Conservation (phyloP, 1,140 invertebrate genomes). For the Chironomus striatipennis region DNA sequence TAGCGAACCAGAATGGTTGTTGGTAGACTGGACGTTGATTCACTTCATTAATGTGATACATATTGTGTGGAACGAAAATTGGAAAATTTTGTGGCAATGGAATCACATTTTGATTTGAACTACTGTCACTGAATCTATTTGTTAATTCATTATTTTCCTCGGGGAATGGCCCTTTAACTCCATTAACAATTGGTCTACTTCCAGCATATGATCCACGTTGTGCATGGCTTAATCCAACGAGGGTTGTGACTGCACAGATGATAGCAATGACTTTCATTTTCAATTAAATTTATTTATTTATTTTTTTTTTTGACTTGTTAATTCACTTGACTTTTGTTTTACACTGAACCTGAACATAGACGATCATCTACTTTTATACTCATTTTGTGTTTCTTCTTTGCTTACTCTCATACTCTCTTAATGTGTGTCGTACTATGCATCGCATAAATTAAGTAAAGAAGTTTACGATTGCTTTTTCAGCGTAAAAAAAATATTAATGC, state of each 20-base stretch:
- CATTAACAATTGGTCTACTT: slow-evolving; percentile 33
- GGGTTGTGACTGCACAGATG: background rate
- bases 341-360: slow-evolving; percentile 14
- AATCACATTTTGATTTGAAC: background rate
- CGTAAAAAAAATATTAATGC: no score
- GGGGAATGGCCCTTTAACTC: slow-evolving; percentile 34
- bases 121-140: slow-evolving; percentile 31
- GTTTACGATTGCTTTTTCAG: no score
- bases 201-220: slow-evolving; percentile 38
- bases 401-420: no score
- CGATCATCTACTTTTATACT: background rate
- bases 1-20: slow-evolving; percentile 46
- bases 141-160: slow-evolving; percentile 27
- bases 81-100: slow-evolving; percentile 29
- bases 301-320: background rate
- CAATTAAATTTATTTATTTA: no score
- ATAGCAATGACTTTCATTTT: background rate
- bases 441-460: no score
- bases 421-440: no score
- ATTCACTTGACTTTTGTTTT: slow-evolving; percentile 6
- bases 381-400: no score
- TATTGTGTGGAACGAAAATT: slow-evolving; percentile 39
- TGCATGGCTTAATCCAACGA: slow-evolving; percentile 24
- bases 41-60: slow-evolving; percentile 39
- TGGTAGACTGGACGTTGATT: slow-evolving; percentile 40